Percentiles rank a stretch among this genome's conserved stretches.
phyloP scores from a whole-genome alignment of 1,140 invertebrate genomes.

The Zaprionus kolodkinae region DNA sequence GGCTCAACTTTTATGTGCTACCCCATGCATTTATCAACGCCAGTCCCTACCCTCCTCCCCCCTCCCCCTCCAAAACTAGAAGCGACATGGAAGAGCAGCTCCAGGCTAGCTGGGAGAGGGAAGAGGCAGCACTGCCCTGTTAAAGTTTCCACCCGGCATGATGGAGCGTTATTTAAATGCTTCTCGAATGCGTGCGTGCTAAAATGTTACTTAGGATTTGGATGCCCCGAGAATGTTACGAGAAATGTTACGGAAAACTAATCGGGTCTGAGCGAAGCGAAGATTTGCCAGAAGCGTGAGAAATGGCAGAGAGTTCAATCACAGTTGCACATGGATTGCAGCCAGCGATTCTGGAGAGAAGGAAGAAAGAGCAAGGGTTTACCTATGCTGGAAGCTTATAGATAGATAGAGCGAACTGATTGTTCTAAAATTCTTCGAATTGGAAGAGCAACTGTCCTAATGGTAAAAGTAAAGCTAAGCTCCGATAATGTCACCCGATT shows the following conservation, averaged over 20 bases:
- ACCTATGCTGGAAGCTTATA: too few species aligned
- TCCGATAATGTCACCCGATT: too few species aligned
- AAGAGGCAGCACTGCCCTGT: conserved; percentile 35
- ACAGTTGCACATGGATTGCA: too few species aligned
- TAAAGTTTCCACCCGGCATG: conserved; percentile 67
- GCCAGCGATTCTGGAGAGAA: too few species aligned
- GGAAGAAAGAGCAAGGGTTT: too few species aligned
- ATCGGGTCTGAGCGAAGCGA: neutral
- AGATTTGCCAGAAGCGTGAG: neutral
- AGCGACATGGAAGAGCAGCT: conserved; percentile 32
- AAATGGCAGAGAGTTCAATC: too few species aligned
- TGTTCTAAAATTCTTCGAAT: too few species aligned
- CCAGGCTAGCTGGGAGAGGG: conserved; percentile 17
- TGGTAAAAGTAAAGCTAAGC: too few species aligned
- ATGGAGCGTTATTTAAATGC: conserved; percentile 79
- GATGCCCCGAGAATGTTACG: neutral
- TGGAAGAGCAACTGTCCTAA: too few species aligned
- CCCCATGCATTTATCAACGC: conserved; percentile 74
- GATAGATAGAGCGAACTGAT: too few species aligned
- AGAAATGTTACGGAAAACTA: neutral
- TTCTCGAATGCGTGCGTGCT: conserved; percentile 75
- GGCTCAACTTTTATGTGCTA: conserved; percentile 70
- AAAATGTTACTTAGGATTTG: conserved; percentile 69
- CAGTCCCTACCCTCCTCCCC: conserved; percentile 17
- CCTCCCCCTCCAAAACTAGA: too few species aligned